Evolutionary conservation across 2,888 invertebrate genomes (phyloP).

Genomic region (Pristionchus fissidentatus): DNA sequence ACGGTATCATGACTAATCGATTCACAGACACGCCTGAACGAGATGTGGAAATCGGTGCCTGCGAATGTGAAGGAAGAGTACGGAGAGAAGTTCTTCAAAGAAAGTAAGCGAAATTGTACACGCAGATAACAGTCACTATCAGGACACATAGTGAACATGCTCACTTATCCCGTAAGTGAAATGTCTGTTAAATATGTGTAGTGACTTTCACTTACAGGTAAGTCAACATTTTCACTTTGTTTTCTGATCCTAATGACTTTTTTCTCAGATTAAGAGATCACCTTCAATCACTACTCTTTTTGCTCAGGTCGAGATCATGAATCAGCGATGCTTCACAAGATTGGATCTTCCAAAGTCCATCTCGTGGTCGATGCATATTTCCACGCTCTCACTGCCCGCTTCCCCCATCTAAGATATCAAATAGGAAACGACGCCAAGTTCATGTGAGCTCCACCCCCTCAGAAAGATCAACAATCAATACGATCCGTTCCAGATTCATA

Average conservation of each 20-base stretch:
- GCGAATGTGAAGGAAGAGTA: conserved; percentile 54
- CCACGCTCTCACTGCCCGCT: conserved; percentile 66
- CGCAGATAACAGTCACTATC: too few relatives aligned
- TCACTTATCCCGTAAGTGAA: neutral
- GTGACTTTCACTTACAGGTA: too few relatives aligned
- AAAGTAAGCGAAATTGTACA: too few relatives aligned
- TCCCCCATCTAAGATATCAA: conserved; percentile 19
- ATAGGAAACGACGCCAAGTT: conserved; percentile 11
- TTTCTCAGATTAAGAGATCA: too few relatives aligned
- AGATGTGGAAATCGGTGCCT: conserved; percentile 24
- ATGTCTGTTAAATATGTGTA: neutral
- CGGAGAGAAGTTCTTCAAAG: conserved; percentile 55
- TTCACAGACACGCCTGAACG: neutral
- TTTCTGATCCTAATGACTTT: too few relatives aligned
- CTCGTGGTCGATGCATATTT: conserved; percentile 67
- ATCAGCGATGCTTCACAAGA: conserved; percentile 49
- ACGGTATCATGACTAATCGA: neutral
- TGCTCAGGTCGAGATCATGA: conserved; percentile 52
- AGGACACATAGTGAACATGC: neutral
- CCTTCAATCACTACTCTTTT: too few relatives aligned
- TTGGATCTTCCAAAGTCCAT: conserved; percentile 53
- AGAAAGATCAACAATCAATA: neutral
- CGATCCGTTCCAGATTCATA: conserved; percentile 47
- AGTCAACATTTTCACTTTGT: neutral
- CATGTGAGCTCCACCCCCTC: neutral